These are phyloP conservation scores for Bedellia somnulentella DNA, from an alignment of 2,888 invertebrate species.

Conservation along the genomic window DNA sequence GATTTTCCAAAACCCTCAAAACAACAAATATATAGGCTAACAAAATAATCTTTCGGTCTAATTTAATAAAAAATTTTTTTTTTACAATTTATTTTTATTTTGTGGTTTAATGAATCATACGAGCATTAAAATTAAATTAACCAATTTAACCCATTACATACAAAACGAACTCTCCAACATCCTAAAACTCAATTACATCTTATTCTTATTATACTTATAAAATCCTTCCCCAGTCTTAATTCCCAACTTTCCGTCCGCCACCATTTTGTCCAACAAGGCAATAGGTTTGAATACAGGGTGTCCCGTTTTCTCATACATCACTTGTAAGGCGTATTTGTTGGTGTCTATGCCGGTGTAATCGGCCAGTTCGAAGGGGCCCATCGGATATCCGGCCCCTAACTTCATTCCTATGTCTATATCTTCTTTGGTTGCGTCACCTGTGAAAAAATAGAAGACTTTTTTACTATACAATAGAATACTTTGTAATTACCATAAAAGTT, in stretches of 20 bases:
- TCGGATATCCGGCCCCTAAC: slow-evolving; percentile 85
- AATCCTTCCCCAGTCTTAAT: slow-evolving; percentile 83
- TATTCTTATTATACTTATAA: slow-evolving; percentile 67
- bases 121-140: too few relatives aligned
- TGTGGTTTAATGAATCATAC: too few relatives aligned
- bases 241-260: slow-evolving; percentile 77
- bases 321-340: slow-evolving; percentile 72
- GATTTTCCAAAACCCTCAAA: too few relatives aligned
- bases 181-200: not conserved
- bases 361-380: slow-evolving; percentile 86
- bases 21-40: too few relatives aligned
- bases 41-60: too few relatives aligned
- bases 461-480: too few relatives aligned
- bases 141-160: too few relatives aligned
- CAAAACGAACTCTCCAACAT: too few relatives aligned
- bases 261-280: slow-evolving; percentile 67
- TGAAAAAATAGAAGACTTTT: too few relatives aligned
- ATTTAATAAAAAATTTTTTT: too few relatives aligned
- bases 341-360: slow-evolving; percentile 89
- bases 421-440: slow-evolving; percentile 69
- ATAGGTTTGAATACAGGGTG: slow-evolving; percentile 57
- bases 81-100: slow-evolving; percentile 15
- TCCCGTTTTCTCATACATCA: slow-evolving; percentile 69
- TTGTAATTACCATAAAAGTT: too few relatives aligned
- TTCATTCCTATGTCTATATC: slow-evolving; percentile 92